These are phyloP conservation scores for Chloropsis cyanopogon DNA, from an alignment of 2,113 vertebrate genomes.

Conservation along the genomic window DNA sequence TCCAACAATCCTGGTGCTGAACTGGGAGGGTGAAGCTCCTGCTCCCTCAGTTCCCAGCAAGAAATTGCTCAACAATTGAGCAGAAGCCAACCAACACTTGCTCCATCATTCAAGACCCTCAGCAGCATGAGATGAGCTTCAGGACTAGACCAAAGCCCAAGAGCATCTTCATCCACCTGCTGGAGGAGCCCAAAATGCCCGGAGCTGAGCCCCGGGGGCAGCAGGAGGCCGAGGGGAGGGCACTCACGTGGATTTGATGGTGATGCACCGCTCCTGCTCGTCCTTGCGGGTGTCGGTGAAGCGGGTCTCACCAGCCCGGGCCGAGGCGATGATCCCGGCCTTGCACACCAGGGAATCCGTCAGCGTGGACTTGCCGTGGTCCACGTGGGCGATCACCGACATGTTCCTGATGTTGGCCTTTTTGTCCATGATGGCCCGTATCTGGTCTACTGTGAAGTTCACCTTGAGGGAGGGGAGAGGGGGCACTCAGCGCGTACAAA, in stretches of 20 bases:
- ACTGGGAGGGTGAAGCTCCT: not conserved
- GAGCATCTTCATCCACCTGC: rapidly evolving
- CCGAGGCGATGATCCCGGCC: slow-evolving; percentile 92
- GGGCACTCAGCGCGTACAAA: rapidly evolving
- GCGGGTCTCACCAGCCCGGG: slow-evolving; percentile 90
- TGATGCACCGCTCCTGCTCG: slow-evolving; percentile 95
- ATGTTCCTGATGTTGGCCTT: slow-evolving; percentile 98
- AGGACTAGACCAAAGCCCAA: not conserved
- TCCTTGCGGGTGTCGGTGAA: slow-evolving; percentile 96
- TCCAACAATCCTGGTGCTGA: not conserved
- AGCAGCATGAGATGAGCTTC: rapidly evolving
- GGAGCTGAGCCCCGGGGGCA: rapidly evolving
- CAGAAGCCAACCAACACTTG: not conserved
- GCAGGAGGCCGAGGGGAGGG: not conserved
- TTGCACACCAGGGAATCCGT: slow-evolving; percentile 96
- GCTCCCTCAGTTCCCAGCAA: rapidly evolving
- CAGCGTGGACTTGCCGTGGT: slow-evolving; percentile 94
- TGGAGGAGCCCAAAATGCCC: rapidly evolving
- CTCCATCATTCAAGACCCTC: not conserved
- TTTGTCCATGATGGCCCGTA: slow-evolving; percentile 98
- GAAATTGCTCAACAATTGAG: rapidly evolving
- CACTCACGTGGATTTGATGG: slow-evolving; percentile 96
- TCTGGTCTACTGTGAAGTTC: slow-evolving; percentile 98
- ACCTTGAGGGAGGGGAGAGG: slow-evolving; percentile 64
- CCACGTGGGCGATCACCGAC: slow-evolving; percentile 97